These are phyloP conservation scores for Acanthoscelides obtectus DNA, from an alignment of 2,888 invertebrate species.

Conservation along the genomic window DNA sequence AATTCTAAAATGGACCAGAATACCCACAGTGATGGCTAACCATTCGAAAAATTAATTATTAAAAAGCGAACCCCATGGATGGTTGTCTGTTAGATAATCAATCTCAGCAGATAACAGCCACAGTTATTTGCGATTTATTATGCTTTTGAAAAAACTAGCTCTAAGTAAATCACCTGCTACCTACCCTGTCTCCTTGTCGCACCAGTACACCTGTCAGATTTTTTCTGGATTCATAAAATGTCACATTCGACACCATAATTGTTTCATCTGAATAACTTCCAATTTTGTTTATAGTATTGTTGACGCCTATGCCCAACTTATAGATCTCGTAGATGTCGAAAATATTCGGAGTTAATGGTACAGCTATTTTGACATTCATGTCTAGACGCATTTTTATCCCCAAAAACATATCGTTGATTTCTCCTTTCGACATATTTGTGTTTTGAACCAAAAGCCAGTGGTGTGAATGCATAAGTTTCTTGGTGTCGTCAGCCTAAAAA, in stretches of 20 bases:
- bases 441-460: conserved; percentile 21
- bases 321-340: conserved; percentile 27
- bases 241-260: background rate
- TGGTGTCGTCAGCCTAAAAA: background rate
- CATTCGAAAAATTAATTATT: too few relatives aligned
- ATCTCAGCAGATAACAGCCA: too few relatives aligned
- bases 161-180: too few relatives aligned
- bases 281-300: conserved; percentile 6
- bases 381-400: conserved; percentile 25
- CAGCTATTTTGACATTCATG: conserved; percentile 24
- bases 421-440: background rate
- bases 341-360: conserved; percentile 1
- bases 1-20: too few relatives aligned
- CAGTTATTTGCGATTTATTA: too few relatives aligned
- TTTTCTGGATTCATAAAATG: conserved; percentile 29
- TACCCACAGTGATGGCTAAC: too few relatives aligned
- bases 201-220: conserved; percentile 29
- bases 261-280: conserved; percentile 3
- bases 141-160: too few relatives aligned
- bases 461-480: conserved; percentile 28
- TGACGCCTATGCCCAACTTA: conserved; percentile 24
- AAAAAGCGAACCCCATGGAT: too few relatives aligned
- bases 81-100: too few relatives aligned
- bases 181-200: conserved; percentile 30
- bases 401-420: conserved; percentile 13